phyloP scores from a whole-genome alignment of 1,140 invertebrate genomes.

The Lordiphosa mommai region DNA sequence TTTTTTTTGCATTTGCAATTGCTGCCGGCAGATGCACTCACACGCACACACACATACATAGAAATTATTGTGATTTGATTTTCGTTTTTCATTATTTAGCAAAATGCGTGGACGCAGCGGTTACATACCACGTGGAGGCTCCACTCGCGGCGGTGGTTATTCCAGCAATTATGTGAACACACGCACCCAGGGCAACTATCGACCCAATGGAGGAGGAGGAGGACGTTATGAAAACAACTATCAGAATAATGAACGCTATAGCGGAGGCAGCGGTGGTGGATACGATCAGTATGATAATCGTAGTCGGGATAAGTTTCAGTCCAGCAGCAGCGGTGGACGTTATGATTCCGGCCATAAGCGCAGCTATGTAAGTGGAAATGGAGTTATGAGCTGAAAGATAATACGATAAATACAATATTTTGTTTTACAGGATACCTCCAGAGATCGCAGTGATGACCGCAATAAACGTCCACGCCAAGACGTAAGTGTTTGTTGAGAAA shows the following conservation, averaged over 20 bases:
- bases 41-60: neutral
- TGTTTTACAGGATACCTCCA: slow-evolving; percentile 53
- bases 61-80: neutral
- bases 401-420: slow-evolving; percentile 23
- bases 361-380: slow-evolving; percentile 52
- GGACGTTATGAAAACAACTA: slow-evolving; percentile 66
- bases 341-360: slow-evolving; percentile 71
- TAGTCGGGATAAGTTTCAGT: slow-evolving; percentile 59
- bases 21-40: slow-evolving; percentile 5
- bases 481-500: slow-evolving; percentile 76
- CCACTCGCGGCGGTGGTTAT: slow-evolving; percentile 62
- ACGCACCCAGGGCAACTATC: slow-evolving; percentile 63
- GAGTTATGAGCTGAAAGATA: slow-evolving; percentile 3
- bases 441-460: slow-evolving; percentile 66
- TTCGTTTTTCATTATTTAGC: slow-evolving; percentile 1
- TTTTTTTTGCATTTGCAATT: slow-evolving; percentile 16
- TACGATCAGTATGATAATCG: slow-evolving; percentile 57
- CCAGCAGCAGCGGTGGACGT: slow-evolving; percentile 49
- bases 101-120: slow-evolving; percentile 71
- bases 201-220: slow-evolving; percentile 31
- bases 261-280: slow-evolving; percentile 22
- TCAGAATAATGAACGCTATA: slow-evolving; percentile 50
- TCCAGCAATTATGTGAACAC: slow-evolving; percentile 71
- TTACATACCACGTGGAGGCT: slow-evolving; percentile 64
- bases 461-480: slow-evolving; percentile 68